Evolutionary conservation across 2,113 vertebrate genomes (phyloP).

Genomic region (Girardinichthys multiradiatus): DNA sequence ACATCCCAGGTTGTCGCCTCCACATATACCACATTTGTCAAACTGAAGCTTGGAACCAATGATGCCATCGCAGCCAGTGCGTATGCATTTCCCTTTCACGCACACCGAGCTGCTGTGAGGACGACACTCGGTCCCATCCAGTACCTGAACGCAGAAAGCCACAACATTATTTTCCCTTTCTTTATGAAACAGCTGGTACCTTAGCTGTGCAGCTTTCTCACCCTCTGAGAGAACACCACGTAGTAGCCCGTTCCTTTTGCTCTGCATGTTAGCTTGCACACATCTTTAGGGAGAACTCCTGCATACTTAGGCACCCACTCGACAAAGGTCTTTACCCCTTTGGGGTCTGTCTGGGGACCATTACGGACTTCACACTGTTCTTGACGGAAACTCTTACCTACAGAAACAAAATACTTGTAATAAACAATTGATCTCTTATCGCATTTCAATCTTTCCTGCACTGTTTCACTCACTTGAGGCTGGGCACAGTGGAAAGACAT

Average conservation of each 20-base stretch:
- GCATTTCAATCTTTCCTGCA: not conserved
- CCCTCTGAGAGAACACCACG: conserved; percentile 96
- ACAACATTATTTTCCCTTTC: not conserved
- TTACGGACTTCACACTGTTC: conserved; percentile 96
- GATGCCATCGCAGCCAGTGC: conserved; percentile 94
- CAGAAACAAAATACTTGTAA: not conserved
- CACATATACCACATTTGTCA: conserved; percentile 95
- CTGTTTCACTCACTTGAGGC: conserved; percentile 77
- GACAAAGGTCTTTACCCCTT: conserved; percentile 94
- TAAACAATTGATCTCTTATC: not conserved
- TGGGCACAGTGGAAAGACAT: conserved; percentile 80
- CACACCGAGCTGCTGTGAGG: conserved; percentile 94
- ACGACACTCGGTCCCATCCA: conserved; percentile 92
- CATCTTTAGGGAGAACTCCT: conserved; percentile 89
- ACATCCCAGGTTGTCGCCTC: conserved; percentile 93
- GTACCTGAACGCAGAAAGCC: conserved; percentile 80
- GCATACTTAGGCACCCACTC: conserved; percentile 98
- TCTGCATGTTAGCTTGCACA: conserved; percentile 95
- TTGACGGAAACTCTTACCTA: conserved; percentile 92
- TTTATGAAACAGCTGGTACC: not conserved
- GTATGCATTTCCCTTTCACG: conserved; percentile 91
- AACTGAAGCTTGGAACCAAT: conserved; percentile 97
- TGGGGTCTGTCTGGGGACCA: conserved; percentile 95
- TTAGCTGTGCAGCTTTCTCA: conserved; percentile 63
- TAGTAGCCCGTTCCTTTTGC: conserved; percentile 98